phyloP scores from a whole-genome alignment of 2,888 invertebrate genomes.

The Drosophila emarginata region DNA sequence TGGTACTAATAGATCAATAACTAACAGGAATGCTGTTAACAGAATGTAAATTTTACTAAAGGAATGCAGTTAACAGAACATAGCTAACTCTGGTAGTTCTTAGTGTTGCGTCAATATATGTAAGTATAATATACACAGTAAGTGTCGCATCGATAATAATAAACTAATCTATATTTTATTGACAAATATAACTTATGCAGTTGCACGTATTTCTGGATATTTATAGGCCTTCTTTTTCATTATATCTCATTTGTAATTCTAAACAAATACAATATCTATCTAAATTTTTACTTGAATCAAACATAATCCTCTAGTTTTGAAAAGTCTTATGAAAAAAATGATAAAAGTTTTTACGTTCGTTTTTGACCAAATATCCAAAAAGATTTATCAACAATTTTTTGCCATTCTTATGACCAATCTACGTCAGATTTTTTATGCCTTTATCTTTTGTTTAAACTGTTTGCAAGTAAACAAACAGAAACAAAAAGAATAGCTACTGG shows the following conservation, averaged over 20 bases:
- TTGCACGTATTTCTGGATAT: not conserved
- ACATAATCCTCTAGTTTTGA: too few species aligned
- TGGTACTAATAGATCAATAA: not conserved
- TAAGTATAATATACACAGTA: not conserved
- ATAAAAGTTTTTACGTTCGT: not conserved
- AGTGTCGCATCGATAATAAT: not conserved
- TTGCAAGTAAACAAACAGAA: not conserved
- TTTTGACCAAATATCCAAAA: not conserved
- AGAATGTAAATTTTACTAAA: not conserved
- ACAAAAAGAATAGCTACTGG: slow-evolving; percentile 10
- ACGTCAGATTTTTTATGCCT: not conserved
- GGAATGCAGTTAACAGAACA: not conserved
- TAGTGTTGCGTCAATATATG: not conserved
- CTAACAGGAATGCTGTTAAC: too few species aligned
- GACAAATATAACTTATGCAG: too few species aligned
- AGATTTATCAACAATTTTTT: not conserved
- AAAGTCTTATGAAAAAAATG: too few species aligned
- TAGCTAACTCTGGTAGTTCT: not conserved
- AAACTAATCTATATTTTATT: too few species aligned
- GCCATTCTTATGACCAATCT: not conserved
- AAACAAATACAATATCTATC: too few species aligned
- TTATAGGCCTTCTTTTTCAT: not conserved
- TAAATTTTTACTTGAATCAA: too few species aligned
- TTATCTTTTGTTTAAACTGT: not conserved
- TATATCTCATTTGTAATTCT: too few species aligned